These are phyloP conservation scores for Oplegnathus fasciatus DNA, from an alignment of 2,113 vertebrate species.

Conservation along the genomic window DNA sequence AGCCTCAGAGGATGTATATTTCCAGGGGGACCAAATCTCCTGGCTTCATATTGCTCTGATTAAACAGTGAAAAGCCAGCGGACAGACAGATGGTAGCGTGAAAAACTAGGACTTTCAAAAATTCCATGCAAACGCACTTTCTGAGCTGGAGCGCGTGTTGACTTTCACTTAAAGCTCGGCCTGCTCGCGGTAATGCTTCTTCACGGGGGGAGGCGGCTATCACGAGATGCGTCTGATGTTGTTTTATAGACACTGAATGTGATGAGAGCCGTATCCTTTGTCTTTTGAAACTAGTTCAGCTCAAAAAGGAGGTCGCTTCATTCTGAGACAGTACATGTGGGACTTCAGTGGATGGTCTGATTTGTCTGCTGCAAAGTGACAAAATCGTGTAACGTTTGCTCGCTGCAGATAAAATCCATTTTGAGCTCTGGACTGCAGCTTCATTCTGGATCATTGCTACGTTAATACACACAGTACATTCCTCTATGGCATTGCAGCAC, in stretches of 20 bases:
- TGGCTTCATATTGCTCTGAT: constrained; percentile 73
- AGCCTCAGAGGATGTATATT: constrained; percentile 57
- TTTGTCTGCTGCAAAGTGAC: constrained; percentile 66
- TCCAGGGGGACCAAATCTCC: constrained; percentile 68
- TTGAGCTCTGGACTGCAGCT: constrained; percentile 28
- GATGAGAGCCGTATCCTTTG: constrained; percentile 31
- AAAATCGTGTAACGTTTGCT: constrained; percentile 38
- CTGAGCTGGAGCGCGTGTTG: neutral
- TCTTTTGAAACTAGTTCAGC: constrained; percentile 79
- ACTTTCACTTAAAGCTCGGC: constrained; percentile 23
- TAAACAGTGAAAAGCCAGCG: constrained; percentile 69
- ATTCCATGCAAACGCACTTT: constrained; percentile 35
- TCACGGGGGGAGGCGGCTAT: neutral
- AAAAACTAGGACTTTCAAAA: constrained; percentile 66
- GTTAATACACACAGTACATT: constrained; percentile 23
- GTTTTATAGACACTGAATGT: constrained; percentile 17
- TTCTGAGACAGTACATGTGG: constrained; percentile 75
- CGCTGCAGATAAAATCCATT: constrained; percentile 35
- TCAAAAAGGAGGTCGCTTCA: constrained; percentile 78
- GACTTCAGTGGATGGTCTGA: constrained; percentile 72
- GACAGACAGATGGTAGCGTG: constrained; percentile 66
- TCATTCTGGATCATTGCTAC: constrained; percentile 13
- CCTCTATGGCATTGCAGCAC: constrained; percentile 26
- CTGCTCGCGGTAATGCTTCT: neutral
- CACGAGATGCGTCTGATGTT: neutral